Percentiles rank a stretch among this genome's conserved stretches.
phyloP scores from a whole-genome alignment of 2,113 vertebrate genomes.

The Rhadina sibilatrix region DNA sequence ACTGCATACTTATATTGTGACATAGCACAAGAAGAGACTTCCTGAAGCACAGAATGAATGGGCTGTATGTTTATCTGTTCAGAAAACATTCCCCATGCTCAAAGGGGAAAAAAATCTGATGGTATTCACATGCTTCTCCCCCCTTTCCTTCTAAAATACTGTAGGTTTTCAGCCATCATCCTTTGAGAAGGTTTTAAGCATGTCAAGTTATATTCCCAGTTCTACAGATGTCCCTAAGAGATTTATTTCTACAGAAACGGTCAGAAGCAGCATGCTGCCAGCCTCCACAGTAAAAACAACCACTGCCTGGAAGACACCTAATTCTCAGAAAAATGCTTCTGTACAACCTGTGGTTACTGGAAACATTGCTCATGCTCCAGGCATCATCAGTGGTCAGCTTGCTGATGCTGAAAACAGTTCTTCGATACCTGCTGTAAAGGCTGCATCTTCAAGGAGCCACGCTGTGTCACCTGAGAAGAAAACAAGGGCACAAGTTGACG shows the following conservation, averaged over 20 bases:
- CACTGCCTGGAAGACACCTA: background rate
- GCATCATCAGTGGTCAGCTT: background rate
- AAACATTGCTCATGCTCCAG: background rate
- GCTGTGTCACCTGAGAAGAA: background rate
- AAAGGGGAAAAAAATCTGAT: background rate
- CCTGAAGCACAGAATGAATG: background rate
- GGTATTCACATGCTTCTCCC: background rate
- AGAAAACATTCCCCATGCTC: background rate
- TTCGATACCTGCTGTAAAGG: background rate
- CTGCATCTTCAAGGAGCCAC: background rate
- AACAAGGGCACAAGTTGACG: background rate
- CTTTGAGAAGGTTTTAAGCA: background rate
- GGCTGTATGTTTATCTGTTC: background rate
- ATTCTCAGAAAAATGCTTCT: background rate
- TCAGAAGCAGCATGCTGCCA: background rate
- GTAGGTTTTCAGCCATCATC: slow-evolving; percentile 10
- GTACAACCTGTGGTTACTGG: background rate
- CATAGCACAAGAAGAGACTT: background rate
- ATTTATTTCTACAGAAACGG: background rate
- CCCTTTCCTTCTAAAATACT: background rate
- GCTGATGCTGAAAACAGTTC: background rate
- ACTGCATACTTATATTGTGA: background rate
- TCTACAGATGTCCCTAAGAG: background rate
- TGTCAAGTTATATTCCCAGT: background rate
- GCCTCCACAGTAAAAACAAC: background rate